A percentile compares a stretch with the other conserved stretches of the same genome.
Conservation (phyloP, 2,888 invertebrate species). For the Azorinus chamasolen region DNA sequence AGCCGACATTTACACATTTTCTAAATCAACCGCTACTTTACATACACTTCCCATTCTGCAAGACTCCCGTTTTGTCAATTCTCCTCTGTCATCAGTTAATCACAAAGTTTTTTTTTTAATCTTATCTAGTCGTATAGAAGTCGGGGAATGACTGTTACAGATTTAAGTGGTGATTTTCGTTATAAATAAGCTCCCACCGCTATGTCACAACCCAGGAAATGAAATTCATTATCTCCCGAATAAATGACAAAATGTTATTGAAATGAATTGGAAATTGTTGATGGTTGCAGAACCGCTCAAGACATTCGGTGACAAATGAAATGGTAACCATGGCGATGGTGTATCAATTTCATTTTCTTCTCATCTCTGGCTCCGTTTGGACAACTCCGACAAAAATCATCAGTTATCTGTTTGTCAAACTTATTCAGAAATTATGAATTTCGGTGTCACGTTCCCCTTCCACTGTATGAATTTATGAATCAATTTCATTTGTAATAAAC, state of each 20-base stretch:
- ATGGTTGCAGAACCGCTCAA: constrained; percentile 58
- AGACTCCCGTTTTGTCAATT: too few species aligned
- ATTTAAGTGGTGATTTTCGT: constrained; percentile 47
- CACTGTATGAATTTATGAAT: constrained; percentile 48
- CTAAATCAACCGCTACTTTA: too few species aligned
- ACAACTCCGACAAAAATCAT: constrained; percentile 56
- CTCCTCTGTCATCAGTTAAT: too few species aligned
- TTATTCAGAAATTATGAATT: constrained; percentile 59
- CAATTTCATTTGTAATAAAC: constrained; percentile 37
- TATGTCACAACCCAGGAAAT: constrained; percentile 63
- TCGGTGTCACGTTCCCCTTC: constrained; percentile 54
- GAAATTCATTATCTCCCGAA: constrained; percentile 66
- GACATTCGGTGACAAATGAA: constrained; percentile 68
- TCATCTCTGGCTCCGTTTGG: constrained; percentile 58
- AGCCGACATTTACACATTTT: too few species aligned
- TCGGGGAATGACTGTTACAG: constrained; percentile 13
- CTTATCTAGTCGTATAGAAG: too few species aligned
- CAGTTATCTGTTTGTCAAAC: constrained; percentile 56
- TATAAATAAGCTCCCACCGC: constrained; percentile 48
- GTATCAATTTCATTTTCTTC: constrained; percentile 61
- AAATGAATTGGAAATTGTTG: constrained; percentile 65
- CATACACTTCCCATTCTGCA: too few species aligned
- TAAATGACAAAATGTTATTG: constrained; percentile 68
- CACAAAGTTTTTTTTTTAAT: too few species aligned
- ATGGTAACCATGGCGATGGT: constrained; percentile 56